Evolutionary conservation across 2,113 vertebrate genomes (phyloP).

Genomic region (Bos taurus): ARS-UCD2.0 NC_037334.1:51465001-51465500

Average conservation of each 20-base stretch:
- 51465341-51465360: background rate
- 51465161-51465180: slow-evolving; percentile 8
- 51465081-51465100: background rate
- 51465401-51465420: background rate
- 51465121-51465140: background rate
- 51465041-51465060: background rate
- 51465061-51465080: background rate
- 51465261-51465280: background rate
- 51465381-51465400: background rate
- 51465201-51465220: background rate
- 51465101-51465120: background rate
- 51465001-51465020: background rate
- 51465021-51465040: background rate
- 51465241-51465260: background rate
- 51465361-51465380: background rate
- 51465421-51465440: background rate
- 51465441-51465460: background rate
- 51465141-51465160: background rate
- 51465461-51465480: background rate
- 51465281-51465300: background rate
- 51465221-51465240: background rate
- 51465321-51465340: background rate
- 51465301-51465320: background rate
- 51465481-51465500: background rate
- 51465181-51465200: background rate